Conservation (phyloP, 2,888 invertebrate genomes). For the Volucella inflata region DNA sequence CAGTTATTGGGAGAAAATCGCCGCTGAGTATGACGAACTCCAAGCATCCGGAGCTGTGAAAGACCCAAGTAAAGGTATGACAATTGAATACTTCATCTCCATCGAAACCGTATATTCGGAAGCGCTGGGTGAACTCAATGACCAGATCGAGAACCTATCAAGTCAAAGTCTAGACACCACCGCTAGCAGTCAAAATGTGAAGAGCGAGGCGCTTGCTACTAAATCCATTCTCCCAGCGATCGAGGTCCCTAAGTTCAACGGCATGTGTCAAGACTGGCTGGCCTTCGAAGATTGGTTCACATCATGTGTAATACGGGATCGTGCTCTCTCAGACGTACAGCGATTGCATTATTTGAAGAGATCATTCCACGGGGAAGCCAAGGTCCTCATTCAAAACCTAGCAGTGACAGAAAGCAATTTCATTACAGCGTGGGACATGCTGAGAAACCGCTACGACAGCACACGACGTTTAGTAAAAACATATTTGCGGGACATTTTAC, state of each 20-base stretch:
- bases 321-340: not conserved
- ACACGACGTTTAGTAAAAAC: not conserved
- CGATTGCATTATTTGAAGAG: not conserved
- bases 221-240: conserved; percentile 23
- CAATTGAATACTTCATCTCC: not conserved
- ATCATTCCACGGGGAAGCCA: not conserved
- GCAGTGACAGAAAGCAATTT: conserved; percentile 2
- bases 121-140: conserved; percentile 1
- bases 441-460: not conserved
- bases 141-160: not conserved
- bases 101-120: conserved; percentile 5
- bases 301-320: not conserved
- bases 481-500: conserved; percentile 38
- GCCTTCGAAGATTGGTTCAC: not conserved
- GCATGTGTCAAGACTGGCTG: conserved; percentile 34
- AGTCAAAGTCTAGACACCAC: no score
- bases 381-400: not conserved
- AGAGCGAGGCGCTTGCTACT: no score
- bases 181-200: no score
- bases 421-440: not conserved
- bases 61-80: not conserved
- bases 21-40: no score
- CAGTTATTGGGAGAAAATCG: not conserved
- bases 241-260: conserved; percentile 38
- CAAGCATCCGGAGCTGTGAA: no score